Evolutionary conservation across 2,797 vertebrate species (phyloP), one percentile per base, ranked within the genome.

Genomic region (Paratrypauchen microcephalus): DNA sequence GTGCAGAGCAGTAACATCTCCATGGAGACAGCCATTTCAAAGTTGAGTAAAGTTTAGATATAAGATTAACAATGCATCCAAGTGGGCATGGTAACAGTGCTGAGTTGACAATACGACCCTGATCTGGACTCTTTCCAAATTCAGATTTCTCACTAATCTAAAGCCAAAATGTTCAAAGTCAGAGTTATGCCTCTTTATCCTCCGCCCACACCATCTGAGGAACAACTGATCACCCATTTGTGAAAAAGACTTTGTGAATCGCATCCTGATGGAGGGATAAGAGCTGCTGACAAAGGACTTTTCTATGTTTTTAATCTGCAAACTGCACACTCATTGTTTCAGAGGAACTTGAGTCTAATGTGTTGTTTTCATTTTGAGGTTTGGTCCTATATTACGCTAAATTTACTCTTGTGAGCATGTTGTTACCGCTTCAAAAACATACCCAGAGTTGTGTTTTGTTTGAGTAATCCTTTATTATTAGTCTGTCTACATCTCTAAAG

Each of bases 81-180:
- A 36, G 8, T 36, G 32, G 32, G 32, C 87, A 64, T 82, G 90
- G 82, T 67, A 73, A 70, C 54, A 26, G 13, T 6, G 26, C 56
- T 28, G 55, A 55, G 48, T 12, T 50, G 48, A 19, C 18, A n/a
- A n/a, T 4, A 50, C 15, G 2, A 1, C 4, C 6, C 19, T 9
- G 19, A 23, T 21, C 52, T 54, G 52, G 52, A 54, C 52, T 23
- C 52, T 54, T 54, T 54, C 52, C 52, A 54, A 54, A 54, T 9
- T 11, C 9, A 12, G 0, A 54, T 23, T 21, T 23, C 52, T 54
- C 52, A 23, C 52, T 54, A 54, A 54, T 23, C 52, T 54, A 41
- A 36, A 36, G 50, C 50, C 50, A 48, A 54, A 54, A 54, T 54
- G 21, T 21, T 54, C 21, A 54, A 23, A 23, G 2, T 23, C 18